phyloP scores from a whole-genome alignment of 2,797 vertebrate species.

The Aythya fuligula region DNA sequence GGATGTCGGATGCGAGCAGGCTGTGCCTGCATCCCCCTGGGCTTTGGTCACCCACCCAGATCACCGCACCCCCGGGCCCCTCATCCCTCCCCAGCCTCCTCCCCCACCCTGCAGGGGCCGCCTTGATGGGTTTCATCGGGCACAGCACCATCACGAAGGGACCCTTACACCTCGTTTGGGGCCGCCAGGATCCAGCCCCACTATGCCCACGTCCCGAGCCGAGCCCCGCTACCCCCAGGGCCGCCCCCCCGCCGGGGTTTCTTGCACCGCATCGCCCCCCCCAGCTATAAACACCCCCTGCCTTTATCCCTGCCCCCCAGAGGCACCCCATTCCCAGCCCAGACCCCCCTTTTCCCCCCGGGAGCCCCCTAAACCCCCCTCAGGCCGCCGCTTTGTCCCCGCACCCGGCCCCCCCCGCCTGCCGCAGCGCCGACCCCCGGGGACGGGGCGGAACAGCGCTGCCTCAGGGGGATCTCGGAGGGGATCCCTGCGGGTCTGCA shows the following conservation, averaged over 20 bases:
- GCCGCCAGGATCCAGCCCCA: too few relatives aligned
- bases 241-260: not conserved
- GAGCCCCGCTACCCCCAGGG: not conserved
- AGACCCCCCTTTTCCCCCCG: not conserved
- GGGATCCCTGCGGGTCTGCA: too few relatives aligned
- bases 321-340: not conserved
- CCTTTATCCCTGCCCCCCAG: not conserved
- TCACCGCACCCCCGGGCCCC: slow-evolving; percentile 27
- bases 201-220: not conserved
- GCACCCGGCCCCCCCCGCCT: too few relatives aligned
- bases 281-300: not conserved
- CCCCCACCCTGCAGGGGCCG: not conserved
- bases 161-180: not conserved
- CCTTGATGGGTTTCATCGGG: not conserved
- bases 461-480: too few relatives aligned
- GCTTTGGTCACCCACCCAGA: slow-evolving; percentile 47
- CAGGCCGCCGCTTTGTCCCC: too few relatives aligned
- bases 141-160: not conserved
- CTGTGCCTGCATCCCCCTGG: slow-evolving; percentile 9
- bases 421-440: too few relatives aligned
- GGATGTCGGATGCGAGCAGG: not conserved
- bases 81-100: not conserved
- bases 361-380: too few relatives aligned
- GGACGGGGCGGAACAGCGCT: too few relatives aligned
- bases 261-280: not conserved